Evolutionary conservation across 2,888 invertebrate species (phyloP), one percentile per base, ranked within the genome.

Genomic region (Plebejus argus): DNA sequence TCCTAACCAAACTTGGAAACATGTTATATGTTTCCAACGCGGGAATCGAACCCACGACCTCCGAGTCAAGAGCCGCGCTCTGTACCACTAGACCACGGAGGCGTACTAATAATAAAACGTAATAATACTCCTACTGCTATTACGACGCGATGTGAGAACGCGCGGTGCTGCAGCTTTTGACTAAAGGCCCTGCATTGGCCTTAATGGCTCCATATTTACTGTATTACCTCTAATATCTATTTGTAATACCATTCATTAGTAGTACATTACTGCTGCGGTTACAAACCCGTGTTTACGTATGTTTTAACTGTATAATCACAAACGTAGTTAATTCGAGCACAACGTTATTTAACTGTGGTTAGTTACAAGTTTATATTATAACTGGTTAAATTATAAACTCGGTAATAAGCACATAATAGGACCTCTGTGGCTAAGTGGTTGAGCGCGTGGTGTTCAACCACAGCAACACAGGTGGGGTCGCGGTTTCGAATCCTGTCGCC

Each of bases 161-260:
- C n/a, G n/a, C n/a, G n/a, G n/a, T n/a, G n/a, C 28, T 28, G 28
- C 28, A 28, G 28, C 28, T 28, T 28, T 28, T 39, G 18, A 12
- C 53, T 53, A 53, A 53, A 53, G 53, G 53, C 53, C 53, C 12
- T 18, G 18, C 18, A 53, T 53, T 53, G 18, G 53, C 18, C 53
- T 18, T 53, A 15, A 18, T 53, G 53, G 53, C 53, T 53, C 53
- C 53, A 18, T 53, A 53, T 53, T 53, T 53, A 18, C 53, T 18
- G 53, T 18, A 53, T 53, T 53, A 53, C 53, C 53, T 10, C 45
- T 76, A 76, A 23, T n/a, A 70, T 76, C 58, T 76, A 56, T 58
- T 58, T 20, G 58, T 20, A 58, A 58, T 58, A n/a, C 58, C 18
- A 70, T 35, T 70, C 33, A 35, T 70, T 70, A 70, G 35, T 33